These are phyloP conservation scores for Kradibia gibbosae DNA, from an alignment of 1,140 invertebrate species.

Conservation along the genomic window DNA sequence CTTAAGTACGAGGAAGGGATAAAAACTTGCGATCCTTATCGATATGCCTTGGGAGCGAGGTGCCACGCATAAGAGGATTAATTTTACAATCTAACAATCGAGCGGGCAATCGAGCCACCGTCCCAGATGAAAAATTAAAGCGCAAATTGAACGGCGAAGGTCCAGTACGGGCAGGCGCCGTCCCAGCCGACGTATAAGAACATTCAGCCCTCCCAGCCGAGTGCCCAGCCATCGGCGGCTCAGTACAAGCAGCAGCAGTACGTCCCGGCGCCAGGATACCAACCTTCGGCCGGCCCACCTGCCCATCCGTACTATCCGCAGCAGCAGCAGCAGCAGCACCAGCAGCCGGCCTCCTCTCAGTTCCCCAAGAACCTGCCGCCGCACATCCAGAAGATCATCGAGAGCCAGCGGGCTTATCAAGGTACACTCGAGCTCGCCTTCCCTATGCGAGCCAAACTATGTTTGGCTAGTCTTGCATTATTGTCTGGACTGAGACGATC, in stretches of 20 bases:
- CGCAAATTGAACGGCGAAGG: background rate
- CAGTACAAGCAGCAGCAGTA: conserved; percentile 46
- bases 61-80: no score
- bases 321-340: no score
- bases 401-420: conserved; percentile 37
- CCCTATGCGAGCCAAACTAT: background rate
- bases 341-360: background rate
- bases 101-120: background rate
- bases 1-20: no score
- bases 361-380: conserved; percentile 41
- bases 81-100: background rate
- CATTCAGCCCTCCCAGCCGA: conserved; percentile 37
- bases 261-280: conserved; percentile 21
- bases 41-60: no score
- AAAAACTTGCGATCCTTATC: no score
- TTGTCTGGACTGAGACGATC: no score
- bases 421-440: background rate
- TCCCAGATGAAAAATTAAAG: background rate
- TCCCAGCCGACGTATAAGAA: conserved; percentile 56
- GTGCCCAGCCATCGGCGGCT: conserved; percentile 4
- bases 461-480: no score
- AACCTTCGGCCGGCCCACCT: conserved; percentile 5
- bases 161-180: conserved; percentile 45
- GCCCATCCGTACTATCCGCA: background rate
- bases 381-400: conserved; percentile 43